Evolutionary conservation across 1,140 invertebrate species (phyloP), one percentile per base, ranked within the genome.

Genomic region (Galendromus occidentalis): DNA sequence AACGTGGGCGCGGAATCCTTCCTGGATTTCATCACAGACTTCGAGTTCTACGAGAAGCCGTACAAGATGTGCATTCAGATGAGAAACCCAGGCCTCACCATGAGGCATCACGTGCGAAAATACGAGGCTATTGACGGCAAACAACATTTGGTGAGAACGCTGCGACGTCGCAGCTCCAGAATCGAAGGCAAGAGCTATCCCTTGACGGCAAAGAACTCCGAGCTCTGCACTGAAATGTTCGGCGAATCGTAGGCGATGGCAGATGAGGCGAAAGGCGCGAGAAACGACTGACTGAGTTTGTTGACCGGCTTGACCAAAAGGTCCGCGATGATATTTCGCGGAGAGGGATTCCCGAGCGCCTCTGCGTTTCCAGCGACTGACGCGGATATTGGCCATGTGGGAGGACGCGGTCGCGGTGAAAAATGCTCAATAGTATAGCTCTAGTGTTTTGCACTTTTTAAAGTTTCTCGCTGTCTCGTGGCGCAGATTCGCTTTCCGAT

Each of bases 1-100:
- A 80, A 79, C n/a, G 72, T 85, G 1, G 80, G 82, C 2, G 76
- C 83, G 28, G 84, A 87, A 72, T 83, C 85, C 0, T 82, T 82
- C 69, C 76, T 91, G 6, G 82, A 85, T 72, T 79, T 91, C 41
- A 77, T 82, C 28, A 85, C 86, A 0, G 82, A 91, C 72, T 80
- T 88, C 41, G 84, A 90, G 70, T 91, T 91, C 74, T 86, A 83
- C 45, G 81, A 82, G 25, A 82, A 80, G 44, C 77, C 77, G 30
- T 81, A 87, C 17, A 82, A 84, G 68, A 79, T 91, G 30, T 92
- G 88, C 73, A 82, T 91, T 77, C 84, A 86, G 73, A 78, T 91
- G 67, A 82, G 78, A 39, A 83, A 88, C 69, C 85, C 85, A 5
- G 79, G 84, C 64, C 81, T 83, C 28, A 70, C 76, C 1, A 76